Conservation (phyloP, 2,113 vertebrate species). For the Trichechus manatus region DNA sequence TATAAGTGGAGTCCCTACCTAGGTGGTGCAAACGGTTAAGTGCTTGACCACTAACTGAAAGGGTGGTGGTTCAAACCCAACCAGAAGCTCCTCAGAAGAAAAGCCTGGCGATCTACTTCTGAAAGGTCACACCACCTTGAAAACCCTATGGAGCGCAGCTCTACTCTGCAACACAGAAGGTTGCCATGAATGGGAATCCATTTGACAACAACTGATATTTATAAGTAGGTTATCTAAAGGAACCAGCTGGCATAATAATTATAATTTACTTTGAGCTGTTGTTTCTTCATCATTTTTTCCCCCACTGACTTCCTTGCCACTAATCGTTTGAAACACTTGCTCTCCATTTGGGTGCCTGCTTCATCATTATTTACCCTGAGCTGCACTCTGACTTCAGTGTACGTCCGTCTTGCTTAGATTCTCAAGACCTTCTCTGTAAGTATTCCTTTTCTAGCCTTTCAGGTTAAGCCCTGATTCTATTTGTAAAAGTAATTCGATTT, state of each 20-base stretch:
- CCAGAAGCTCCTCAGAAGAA: neutral
- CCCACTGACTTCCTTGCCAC: neutral
- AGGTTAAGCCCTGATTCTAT: neutral
- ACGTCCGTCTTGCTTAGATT: neutral
- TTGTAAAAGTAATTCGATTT: slow-evolving; percentile 13
- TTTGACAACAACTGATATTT: neutral
- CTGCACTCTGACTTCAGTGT: neutral
- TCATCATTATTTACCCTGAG: neutral
- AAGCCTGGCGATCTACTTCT: neutral
- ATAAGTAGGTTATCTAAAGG: neutral
- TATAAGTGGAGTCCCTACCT: neutral
- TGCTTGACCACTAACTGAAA: neutral
- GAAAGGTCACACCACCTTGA: neutral
- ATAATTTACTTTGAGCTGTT: neutral
- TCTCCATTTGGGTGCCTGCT: neutral
- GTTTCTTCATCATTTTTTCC: neutral
- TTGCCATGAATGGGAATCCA: neutral
- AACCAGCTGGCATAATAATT: neutral
- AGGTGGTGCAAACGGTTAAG: neutral
- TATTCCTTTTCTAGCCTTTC: neutral
- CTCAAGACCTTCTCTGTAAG: neutral
- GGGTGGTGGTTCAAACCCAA: neutral
- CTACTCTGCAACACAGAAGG: no score
- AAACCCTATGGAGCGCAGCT: no score
- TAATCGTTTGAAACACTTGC: neutral